phyloP scores from a whole-genome alignment of 1,140 invertebrate species.

The Rhopalosiphum padi region DNA sequence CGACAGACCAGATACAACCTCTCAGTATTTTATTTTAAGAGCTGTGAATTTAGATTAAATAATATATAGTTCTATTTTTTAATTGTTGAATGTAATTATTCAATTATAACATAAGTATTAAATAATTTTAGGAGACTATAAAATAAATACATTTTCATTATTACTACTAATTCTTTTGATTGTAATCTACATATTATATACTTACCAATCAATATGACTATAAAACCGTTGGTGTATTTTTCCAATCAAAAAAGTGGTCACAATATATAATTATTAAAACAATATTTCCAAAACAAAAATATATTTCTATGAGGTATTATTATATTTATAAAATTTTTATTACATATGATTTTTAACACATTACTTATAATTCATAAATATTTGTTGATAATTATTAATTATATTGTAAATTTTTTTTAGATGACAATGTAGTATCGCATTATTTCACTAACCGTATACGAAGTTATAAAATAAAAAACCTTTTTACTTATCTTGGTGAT shows the following conservation, averaged over 20 bases:
- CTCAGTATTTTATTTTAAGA: no score
- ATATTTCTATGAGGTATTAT: neutral
- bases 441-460: conserved; percentile 33
- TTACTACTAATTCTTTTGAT: neutral
- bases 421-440: conserved; percentile 1
- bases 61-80: no score
- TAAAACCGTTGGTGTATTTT: no score
- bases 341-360: neutral
- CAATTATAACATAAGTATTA: no score
- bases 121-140: no score
- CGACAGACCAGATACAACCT: no score
- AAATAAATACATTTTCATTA: no score
- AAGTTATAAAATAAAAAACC: conserved; percentile 37
- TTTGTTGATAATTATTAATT: neutral
- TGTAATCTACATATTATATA: neutral
- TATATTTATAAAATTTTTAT: neutral
- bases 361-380: neutral
- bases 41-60: no score
- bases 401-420: conserved; percentile 17
- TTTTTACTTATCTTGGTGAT: conserved; percentile 43
- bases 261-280: no score
- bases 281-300: neutral
- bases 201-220: neutral
- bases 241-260: no score
- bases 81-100: no score